These are phyloP conservation scores for Acanthiza pusilla DNA, from an alignment of 2,797 vertebrate genomes.

Conservation along the genomic window DNA sequence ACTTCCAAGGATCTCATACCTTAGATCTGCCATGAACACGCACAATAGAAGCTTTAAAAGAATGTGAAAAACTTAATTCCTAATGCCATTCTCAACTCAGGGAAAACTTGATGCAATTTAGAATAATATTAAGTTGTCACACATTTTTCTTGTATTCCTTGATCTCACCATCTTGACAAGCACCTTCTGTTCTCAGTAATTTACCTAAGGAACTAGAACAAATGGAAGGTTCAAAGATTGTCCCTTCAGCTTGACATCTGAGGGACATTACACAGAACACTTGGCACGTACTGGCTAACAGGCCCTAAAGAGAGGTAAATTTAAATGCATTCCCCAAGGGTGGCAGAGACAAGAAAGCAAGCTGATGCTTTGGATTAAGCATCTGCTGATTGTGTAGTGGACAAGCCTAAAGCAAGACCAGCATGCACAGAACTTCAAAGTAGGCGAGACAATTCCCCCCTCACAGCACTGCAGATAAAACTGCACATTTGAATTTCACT, in stretches of 20 bases:
- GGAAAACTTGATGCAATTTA: background rate
- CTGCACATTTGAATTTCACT: background rate
- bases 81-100: background rate
- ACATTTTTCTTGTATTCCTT: background rate
- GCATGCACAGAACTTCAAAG: background rate
- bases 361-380: background rate
- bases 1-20: background rate
- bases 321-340: background rate
- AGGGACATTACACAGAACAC: background rate
- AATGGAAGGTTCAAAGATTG: background rate
- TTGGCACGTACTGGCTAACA: background rate
- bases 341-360: background rate
- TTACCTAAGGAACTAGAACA: background rate
- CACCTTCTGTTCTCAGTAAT: background rate
- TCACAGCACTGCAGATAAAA: background rate
- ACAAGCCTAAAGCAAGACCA: background rate
- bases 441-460: background rate
- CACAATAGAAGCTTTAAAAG: background rate
- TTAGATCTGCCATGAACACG: background rate
- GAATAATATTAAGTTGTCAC: background rate
- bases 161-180: background rate
- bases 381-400: background rate
- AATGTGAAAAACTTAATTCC: background rate
- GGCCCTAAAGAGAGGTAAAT: background rate
- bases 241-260: background rate